Base-by-base conservation (phyloP, 1,140 invertebrate species). In the Bombus waltoni region DNA sequence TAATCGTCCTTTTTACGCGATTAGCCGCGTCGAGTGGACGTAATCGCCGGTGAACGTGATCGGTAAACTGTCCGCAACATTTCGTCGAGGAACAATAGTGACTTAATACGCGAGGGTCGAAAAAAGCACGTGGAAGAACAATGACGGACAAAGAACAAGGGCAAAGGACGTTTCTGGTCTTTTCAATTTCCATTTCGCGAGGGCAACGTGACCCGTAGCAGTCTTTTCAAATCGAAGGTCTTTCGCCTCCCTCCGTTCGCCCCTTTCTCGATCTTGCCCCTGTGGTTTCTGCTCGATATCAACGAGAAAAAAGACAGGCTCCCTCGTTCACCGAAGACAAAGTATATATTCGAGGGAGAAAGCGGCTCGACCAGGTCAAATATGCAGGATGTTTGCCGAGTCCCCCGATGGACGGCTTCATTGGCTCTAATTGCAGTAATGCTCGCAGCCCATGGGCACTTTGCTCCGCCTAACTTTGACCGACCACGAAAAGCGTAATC, bases 381-480 rank as follows among this genome's bases (percentile, higher is more conserved):
- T 93, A 93, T 93, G 90, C 90, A 93, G 83, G 90, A 73, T 93
- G 90, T 91, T 93, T 92, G 91, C 88, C 78, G 90, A 91, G 90
- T 91, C 85, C 86, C 89, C 86, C 81, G 85, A 75, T 76, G 80
- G 88, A 88, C 89, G 86, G 84, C 90, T 92, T 87, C 91, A 93
- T 92, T 87, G 90, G 86, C 89, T 92, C 89, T 93, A 94, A 93
- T 93, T 92, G 93, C 90, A 91, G 91, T 93, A 93, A 93, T 92
- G 90, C 88, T 92, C 90, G 83, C 87, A 90, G 88, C 89, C 87
- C 87, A 83, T 70, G 80, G 89, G 76, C 88, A 89, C 88, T 92
- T 93, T 88, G 83, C 82, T 85, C 74, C 74, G 76, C 57, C 85
- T 66, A 77, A 86, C 87, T 88, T 87, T 65, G 57, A 76, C 32